Percentiles rank a stretch among this genome's conserved stretches.
These are phyloP conservation scores for Aproaerema taeniolella DNA, from an alignment of 2,888 invertebrate species.

Conservation along the genomic window DNA sequence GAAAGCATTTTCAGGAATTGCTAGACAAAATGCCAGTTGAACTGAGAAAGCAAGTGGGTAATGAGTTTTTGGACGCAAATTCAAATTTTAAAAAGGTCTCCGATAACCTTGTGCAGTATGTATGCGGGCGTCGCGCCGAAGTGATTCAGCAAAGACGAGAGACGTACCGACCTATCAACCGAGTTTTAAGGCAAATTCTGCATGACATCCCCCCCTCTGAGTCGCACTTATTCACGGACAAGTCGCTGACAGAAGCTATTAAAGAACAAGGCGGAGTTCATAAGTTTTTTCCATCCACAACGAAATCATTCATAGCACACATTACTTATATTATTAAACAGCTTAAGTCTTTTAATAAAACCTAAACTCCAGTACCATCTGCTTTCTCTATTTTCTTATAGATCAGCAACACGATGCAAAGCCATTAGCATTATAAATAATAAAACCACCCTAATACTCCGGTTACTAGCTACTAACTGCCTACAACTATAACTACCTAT, in stretches of 20 bases:
- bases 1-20: constrained; percentile 3
- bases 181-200: constrained; percentile 11
- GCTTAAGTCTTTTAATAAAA: not conserved
- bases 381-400: too few relatives aligned
- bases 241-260: constrained; percentile 8
- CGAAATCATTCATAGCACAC: too few relatives aligned
- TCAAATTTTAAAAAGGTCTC: constrained; percentile 14
- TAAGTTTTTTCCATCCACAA: constrained; percentile 13
- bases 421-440: too few relatives aligned
- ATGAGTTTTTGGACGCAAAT: constrained; percentile 11
- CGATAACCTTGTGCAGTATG: constrained; percentile 17
- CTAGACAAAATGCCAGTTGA: constrained; percentile 7
- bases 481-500: too few relatives aligned
- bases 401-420: too few relatives aligned
- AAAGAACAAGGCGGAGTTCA: constrained; percentile 11
- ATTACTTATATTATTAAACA: too few relatives aligned
- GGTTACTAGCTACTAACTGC: too few relatives aligned
- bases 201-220: constrained; percentile 16
- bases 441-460: too few relatives aligned
- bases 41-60: constrained; percentile 5
- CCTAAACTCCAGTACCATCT: too few relatives aligned
- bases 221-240: constrained; percentile 13
- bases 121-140: constrained; percentile 17
- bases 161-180: constrained; percentile 11
- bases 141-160: constrained; percentile 17